Evolutionary conservation across 2,888 invertebrate species (phyloP).

Genomic region (Camponotus fellah): DNA sequence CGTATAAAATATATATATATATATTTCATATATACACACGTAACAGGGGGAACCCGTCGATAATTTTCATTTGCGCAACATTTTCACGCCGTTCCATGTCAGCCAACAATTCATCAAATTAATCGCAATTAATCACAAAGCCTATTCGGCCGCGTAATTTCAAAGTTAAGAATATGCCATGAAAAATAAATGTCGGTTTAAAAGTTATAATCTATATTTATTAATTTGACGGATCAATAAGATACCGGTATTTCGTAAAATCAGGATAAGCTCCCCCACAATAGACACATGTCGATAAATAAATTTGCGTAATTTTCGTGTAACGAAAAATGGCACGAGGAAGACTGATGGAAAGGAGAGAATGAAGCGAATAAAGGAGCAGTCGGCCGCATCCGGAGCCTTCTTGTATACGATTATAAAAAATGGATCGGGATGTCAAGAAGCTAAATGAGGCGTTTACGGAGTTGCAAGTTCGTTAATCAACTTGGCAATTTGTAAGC

Average conservation of each 20-base stretch:
- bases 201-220: not conserved
- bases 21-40: not conserved
- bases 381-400: not conserved
- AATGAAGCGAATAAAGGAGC: slow-evolving; percentile 5
- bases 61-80: slow-evolving; percentile 61
- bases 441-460: slow-evolving; percentile 35
- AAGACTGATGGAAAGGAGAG: not conserved
- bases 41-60: not conserved
- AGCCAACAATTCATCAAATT: slow-evolving; percentile 39
- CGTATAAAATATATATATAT: not conserved
- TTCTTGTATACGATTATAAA: slow-evolving; percentile 7
- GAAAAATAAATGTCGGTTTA: not conserved
- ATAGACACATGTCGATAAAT: slow-evolving; percentile 23
- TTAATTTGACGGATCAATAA: not conserved
- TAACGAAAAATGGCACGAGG: slow-evolving; percentile 2
- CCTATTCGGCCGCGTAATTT: not conserved
- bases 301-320: not conserved
- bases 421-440: slow-evolving; percentile 21
- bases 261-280: not conserved
- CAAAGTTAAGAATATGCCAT: not conserved
- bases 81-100: slow-evolving; percentile 40
- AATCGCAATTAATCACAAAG: slow-evolving; percentile 50
- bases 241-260: slow-evolving; percentile 4
- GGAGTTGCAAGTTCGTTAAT: slow-evolving; percentile 27
- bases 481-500: slow-evolving; percentile 26